Base-by-base conservation (phyloP, 2,113 vertebrate genomes). In the Pristiophorus japonicus region DNA sequence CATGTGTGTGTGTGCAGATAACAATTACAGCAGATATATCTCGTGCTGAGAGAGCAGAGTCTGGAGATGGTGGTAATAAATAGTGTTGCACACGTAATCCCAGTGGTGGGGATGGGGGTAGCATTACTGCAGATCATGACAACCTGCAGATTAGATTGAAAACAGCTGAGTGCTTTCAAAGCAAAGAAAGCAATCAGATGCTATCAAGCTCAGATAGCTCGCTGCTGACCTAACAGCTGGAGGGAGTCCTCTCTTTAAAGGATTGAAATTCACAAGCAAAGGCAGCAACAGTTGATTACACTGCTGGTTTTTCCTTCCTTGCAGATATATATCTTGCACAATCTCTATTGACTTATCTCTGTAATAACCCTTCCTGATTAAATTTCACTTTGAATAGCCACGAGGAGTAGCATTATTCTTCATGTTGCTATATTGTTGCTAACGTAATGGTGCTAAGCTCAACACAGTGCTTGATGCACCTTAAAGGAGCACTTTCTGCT, bases 171-270 rank as follows among this genome's bases (percentile, higher is more conserved):
- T 51, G 27, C 47, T 55, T 90, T 90, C 87, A 90, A 59, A 90
- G 87, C 51, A 59, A 90, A 90, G 87, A 90, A 90, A 90, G 87
- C 87, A 90, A 90, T 90, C 87, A 90, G 87, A 90, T 90, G 51
- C n/a, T 90, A 90, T 90, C 87, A 90, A 18, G 51, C 87, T 59
- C 51, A 34, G 87, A 90, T 90, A 90, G 87, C 87, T 59, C 24
- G 30, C 87, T 59, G 27, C 30, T 90, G 51, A n/a, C 51, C 87
- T 90, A 55, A 90, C 51, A 22, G 84, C 47, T 87, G 84, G 84
- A 87, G 84, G 42, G 84, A 27, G 84, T 87, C 84, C 75, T 90
- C 51, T 47, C 47, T 55, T 88, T 88, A 88, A 51, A 51, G 85
- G 85, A 88, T 90, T 90, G 87, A 55, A 90, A 90, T 90, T 90